phyloP scores from a whole-genome alignment of 23 tunicate genomes.

The Halocynthia aurantium region DNA sequence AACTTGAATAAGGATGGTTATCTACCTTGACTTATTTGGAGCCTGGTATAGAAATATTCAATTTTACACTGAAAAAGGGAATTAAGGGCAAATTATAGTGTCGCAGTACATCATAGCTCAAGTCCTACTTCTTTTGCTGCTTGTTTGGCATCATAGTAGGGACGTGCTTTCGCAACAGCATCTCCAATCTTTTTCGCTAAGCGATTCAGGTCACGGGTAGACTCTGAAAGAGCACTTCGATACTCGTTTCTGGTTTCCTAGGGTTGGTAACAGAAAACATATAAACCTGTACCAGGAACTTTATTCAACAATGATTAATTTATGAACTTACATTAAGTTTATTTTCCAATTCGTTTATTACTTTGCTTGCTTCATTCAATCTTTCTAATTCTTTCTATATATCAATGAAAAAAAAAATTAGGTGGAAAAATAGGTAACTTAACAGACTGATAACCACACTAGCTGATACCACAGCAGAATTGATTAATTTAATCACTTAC shows the following conservation, averaged over 20 bases:
- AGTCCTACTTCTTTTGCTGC: slow-evolving; percentile 34
- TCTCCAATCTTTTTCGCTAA: slow-evolving; percentile 60
- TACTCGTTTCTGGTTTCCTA: slow-evolving; percentile 54
- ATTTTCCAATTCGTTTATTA: slow-evolving; percentile 66
- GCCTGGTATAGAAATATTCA: too few species aligned
- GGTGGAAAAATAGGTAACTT: too few species aligned
- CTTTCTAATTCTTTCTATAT: slow-evolving; percentile 38
- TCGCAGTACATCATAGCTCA: too few species aligned
- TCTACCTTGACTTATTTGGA: too few species aligned
- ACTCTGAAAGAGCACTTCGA: slow-evolving; percentile 41
- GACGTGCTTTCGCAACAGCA: slow-evolving; percentile 70
- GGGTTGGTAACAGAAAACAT: neutral
- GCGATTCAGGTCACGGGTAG: slow-evolving; percentile 55
- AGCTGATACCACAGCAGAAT: too few species aligned
- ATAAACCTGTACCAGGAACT: neutral
- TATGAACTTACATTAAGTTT: slow-evolving; percentile 32
- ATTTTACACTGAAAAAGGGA: too few species aligned
- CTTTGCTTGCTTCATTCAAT: slow-evolving; percentile 57
- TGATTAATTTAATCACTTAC: too few species aligned
- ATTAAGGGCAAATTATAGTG: too few species aligned
- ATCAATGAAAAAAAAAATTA: too few species aligned
- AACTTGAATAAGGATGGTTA: too few species aligned
- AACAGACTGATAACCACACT: too few species aligned
- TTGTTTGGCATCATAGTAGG: slow-evolving; percentile 62
- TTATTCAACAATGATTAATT: neutral